Conservation (phyloP, 2,113 vertebrate species). For the Sorex araneus region DNA sequence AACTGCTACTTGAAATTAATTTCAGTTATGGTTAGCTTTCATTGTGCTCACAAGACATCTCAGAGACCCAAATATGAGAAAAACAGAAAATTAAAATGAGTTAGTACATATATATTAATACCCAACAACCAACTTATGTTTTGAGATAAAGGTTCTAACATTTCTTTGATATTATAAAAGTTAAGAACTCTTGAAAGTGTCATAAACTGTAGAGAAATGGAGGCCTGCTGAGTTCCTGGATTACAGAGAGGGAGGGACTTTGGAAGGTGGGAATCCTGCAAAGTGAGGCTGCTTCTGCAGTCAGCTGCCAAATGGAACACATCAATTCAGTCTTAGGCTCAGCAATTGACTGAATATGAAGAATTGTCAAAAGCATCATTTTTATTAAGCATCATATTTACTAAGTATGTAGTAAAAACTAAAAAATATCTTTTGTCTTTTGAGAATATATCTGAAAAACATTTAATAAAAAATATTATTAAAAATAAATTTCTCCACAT, state of each 20-base stretch:
- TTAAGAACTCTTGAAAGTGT: not conserved
- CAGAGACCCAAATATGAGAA: not conserved
- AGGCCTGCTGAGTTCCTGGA: not conserved
- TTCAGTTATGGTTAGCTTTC: not conserved
- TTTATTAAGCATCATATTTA: too few species aligned
- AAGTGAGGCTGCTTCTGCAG: not conserved
- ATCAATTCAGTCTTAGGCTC: not conserved
- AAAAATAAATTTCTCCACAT: constrained; percentile 5
- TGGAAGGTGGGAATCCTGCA: too few species aligned
- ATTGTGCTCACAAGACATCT: not conserved
- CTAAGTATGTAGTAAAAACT: not conserved
- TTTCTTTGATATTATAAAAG: not conserved
- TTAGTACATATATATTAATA: not conserved
- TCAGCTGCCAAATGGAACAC: not conserved
- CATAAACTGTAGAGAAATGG: too few species aligned
- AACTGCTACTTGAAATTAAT: not conserved
- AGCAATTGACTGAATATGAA: not conserved
- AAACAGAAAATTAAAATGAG: not conserved
- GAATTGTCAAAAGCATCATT: not conserved
- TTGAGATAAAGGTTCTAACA: not conserved
- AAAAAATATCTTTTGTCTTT: not conserved
- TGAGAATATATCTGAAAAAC: constrained; percentile 25
- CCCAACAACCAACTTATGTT: not conserved
- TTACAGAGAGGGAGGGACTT: not conserved
- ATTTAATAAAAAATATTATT: not conserved